A percentile compares a stretch with the other conserved stretches of the same genome.
Evolutionary conservation across 2,113 vertebrate species (phyloP).

Genomic region (Canis aureus): DNA sequence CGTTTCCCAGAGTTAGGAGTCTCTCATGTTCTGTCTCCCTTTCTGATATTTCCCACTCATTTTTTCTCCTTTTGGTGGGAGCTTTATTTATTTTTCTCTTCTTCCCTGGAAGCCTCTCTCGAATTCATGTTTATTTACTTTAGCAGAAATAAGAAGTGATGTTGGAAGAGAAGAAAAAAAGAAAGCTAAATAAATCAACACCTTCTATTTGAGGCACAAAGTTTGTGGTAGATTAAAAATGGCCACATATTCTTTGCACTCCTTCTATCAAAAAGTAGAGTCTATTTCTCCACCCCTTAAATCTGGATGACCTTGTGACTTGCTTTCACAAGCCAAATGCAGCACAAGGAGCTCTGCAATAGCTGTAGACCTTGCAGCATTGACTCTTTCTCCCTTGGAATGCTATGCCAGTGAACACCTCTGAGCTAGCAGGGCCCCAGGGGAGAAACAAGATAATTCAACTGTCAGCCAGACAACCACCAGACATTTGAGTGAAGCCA

Average conservation of each 20-base stretch:
- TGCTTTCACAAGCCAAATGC: conserved; percentile 3
- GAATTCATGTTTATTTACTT: neutral
- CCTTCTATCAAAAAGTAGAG: neutral
- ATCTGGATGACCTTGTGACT: neutral
- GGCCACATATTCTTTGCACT: neutral
- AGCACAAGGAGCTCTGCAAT: neutral
- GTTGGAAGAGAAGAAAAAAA: neutral
- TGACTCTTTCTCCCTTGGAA: no score
- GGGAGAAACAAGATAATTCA: neutral
- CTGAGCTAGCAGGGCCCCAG: neutral
- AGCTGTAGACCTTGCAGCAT: neutral
- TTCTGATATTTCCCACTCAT: no score
- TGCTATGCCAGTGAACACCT: neutral
- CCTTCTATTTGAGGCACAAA: neutral
- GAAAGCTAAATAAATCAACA: neutral
- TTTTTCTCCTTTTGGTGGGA: neutral
- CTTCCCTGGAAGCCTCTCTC: conserved; percentile 12
- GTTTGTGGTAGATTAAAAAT: conserved; percentile 7
- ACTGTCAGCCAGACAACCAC: neutral
- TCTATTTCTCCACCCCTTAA: neutral
- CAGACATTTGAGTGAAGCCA: neutral
- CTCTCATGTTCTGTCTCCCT: no score
- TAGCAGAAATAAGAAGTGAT: conserved; percentile 1
- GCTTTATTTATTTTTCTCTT: neutral
- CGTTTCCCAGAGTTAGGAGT: no score